phyloP scores from a whole-genome alignment of 2,113 vertebrate species.

The Osmerus mordax region DNA sequence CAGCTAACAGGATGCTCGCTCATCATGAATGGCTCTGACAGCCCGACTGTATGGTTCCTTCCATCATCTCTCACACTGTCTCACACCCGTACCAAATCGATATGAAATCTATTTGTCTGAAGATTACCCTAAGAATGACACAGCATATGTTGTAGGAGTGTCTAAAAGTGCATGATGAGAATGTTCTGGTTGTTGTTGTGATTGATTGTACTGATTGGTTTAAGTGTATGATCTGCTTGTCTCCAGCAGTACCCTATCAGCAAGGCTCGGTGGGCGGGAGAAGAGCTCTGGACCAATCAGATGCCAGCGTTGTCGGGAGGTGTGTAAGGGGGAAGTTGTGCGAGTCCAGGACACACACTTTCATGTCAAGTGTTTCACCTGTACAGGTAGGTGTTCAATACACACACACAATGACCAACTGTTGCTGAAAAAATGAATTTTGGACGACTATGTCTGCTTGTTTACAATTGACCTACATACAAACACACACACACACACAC shows the following conservation, averaged over 20 bases:
- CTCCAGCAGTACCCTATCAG: slow-evolving; percentile 72
- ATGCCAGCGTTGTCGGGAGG: slow-evolving; percentile 91
- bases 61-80: too few species aligned
- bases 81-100: too few species aligned
- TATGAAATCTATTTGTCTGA: too few species aligned
- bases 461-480: neutral
- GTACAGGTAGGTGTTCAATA: slow-evolving; percentile 81
- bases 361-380: slow-evolving; percentile 98
- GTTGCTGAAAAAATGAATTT: too few species aligned
- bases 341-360: slow-evolving; percentile 95
- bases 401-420: neutral
- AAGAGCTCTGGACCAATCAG: slow-evolving; percentile 81
- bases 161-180: too few species aligned
- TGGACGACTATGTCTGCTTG: neutral
- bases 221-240: neutral
- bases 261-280: slow-evolving; percentile 75
- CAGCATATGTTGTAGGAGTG: too few species aligned
- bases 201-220: neutral
- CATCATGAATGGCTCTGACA: too few species aligned
- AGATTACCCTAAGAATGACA: too few species aligned
- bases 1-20: too few species aligned
- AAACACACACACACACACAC: slow-evolving; percentile 1
- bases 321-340: slow-evolving; percentile 96
- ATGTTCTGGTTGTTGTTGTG: neutral
- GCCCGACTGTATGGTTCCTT: too few species aligned